Conservation (phyloP, 2,113 vertebrate genomes). For the Percina caprodes region DNA sequence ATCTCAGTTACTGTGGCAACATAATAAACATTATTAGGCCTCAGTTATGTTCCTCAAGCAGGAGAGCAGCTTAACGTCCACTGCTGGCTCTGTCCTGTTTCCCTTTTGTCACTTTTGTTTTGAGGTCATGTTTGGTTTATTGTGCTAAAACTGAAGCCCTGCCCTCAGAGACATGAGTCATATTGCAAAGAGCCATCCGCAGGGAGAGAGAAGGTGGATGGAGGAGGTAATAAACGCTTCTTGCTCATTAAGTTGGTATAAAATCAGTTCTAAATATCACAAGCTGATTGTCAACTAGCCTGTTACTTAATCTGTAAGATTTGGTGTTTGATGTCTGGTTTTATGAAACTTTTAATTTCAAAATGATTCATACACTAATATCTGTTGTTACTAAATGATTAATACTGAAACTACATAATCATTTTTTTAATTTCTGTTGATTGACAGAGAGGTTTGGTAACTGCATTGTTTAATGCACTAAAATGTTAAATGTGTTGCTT, state of each 20-base stretch:
- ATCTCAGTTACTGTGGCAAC: slow-evolving; percentile 32
- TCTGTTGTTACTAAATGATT: not conserved
- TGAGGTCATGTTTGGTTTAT: slow-evolving; percentile 16
- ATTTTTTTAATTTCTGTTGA: not conserved
- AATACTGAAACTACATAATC: not conserved
- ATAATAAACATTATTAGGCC: slow-evolving; percentile 20
- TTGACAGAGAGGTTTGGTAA: not conserved
- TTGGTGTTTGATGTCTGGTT: not conserved
- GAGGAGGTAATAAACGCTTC: slow-evolving; percentile 1
- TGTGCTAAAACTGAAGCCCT: slow-evolving; percentile 19
- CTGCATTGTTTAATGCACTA: not conserved
- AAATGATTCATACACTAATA: not conserved
- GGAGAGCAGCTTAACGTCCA: not conserved
- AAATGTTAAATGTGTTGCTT: too few species aligned
- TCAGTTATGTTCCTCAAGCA: not conserved
- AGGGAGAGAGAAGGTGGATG: not conserved
- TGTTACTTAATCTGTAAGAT: not conserved
- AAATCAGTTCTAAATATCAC: not conserved
- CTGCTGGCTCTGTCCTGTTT: slow-evolving; percentile 28
- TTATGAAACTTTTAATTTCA: not conserved
- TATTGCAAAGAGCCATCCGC: not conserved
- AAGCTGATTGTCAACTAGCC: not conserved
- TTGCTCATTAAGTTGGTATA: not conserved
- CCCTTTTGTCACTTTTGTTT: slow-evolving; percentile 28
- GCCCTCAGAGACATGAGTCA: slow-evolving; percentile 30